Evolutionary conservation across 2,888 invertebrate species (phyloP).

Genomic region (Apoderus coryli): DNA sequence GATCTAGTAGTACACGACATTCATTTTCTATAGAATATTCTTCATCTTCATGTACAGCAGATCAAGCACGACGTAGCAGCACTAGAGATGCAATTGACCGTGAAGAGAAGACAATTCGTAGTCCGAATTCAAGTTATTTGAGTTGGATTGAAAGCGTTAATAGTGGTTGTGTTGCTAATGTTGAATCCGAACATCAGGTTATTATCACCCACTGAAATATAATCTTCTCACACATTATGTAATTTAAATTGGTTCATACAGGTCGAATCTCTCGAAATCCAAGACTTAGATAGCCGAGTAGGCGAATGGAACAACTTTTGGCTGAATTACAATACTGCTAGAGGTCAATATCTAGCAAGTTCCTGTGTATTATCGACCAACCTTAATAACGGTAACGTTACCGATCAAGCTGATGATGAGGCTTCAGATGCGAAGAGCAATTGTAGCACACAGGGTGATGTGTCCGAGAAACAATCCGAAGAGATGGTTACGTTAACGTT

Average conservation of each 20-base stretch:
- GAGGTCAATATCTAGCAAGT: conserved; percentile 27
- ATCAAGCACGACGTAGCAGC: conserved; percentile 26
- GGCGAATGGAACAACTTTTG: conserved; percentile 36
- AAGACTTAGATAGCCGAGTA: conserved; percentile 27
- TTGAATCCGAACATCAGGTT: conserved; percentile 13
- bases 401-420: conserved; percentile 25
- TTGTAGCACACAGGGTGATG: conserved; percentile 29
- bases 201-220: background rate
- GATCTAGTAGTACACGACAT: no score
- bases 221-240: background rate
- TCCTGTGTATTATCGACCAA: conserved; percentile 17
- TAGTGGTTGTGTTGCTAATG: conserved; percentile 27
- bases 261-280: no score
- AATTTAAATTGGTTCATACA: background rate
- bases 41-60: conserved; percentile 26
- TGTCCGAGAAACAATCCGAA: conserved; percentile 19
- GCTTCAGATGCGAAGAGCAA: conserved; percentile 28
- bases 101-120: conserved; percentile 24
- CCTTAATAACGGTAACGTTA: conserved; percentile 11
- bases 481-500: conserved; percentile 24
- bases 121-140: conserved; percentile 29
- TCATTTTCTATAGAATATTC: background rate
- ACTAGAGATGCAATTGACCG: conserved; percentile 17
- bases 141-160: conserved; percentile 33
- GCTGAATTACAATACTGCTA: conserved; percentile 32